These are phyloP conservation scores for Spilarctia lutea DNA, from an alignment of 2,888 invertebrate species.

Conservation along the genomic window DNA sequence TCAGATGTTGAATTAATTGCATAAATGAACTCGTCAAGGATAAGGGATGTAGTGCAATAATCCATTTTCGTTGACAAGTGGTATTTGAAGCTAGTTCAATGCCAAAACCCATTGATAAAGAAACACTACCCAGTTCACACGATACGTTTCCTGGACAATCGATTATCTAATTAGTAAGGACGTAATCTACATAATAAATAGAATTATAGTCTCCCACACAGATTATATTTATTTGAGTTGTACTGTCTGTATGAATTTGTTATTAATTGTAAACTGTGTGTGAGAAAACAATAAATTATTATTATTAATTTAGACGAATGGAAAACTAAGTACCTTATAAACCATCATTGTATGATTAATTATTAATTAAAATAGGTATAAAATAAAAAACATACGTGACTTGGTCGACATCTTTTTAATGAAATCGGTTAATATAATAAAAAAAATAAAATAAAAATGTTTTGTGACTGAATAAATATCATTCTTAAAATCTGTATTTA, in stretches of 20 bases:
- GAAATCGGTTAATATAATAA: not conserved
- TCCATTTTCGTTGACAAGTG: conserved; percentile 27
- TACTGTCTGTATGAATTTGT: too few relatives aligned
- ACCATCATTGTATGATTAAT: too few relatives aligned
- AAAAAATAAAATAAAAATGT: not conserved
- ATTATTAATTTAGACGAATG: not conserved
- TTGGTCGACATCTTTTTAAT: not conserved
- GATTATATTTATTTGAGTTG: too few relatives aligned
- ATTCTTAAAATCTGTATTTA: not conserved
- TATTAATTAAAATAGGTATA: not conserved
- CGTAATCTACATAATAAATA: not conserved
- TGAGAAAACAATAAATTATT: too few relatives aligned
- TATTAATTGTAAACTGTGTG: too few relatives aligned
- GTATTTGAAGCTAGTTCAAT: conserved; percentile 57
- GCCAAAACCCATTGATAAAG: conserved; percentile 56
- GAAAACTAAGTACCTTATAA: too few relatives aligned
- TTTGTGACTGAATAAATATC: not conserved
- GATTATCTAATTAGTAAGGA: conserved; percentile 41
- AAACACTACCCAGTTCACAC: conserved; percentile 45
- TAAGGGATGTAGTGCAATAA: conserved; percentile 34
- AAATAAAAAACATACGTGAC: not conserved
- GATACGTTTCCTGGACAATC: conserved; percentile 23
- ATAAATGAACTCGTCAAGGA: conserved; percentile 15
- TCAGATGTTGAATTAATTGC: conserved; percentile 6
- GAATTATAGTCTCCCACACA: too few relatives aligned